Conservation (phyloP, 2,797 vertebrate genomes). For the Mareca strepera region DNA sequence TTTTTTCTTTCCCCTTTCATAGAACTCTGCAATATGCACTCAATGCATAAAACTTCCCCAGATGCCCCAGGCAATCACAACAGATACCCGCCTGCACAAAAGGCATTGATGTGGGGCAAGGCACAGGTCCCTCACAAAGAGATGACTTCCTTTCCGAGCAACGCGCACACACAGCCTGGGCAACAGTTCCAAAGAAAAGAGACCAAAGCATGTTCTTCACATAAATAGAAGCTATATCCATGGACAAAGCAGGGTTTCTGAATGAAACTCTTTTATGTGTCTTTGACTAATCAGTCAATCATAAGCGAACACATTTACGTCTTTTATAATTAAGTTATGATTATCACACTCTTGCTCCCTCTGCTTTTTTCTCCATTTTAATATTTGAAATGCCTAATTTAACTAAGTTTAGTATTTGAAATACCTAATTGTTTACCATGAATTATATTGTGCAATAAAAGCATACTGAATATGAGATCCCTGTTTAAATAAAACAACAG, state of each 20-base stretch:
- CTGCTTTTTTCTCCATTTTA: constrained; percentile 19
- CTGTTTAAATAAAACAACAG: constrained; percentile 23
- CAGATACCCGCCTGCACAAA: neutral
- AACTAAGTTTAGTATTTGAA: constrained; percentile 54
- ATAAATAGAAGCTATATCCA: neutral
- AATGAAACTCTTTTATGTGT: neutral
- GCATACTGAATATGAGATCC: neutral
- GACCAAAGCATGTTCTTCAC: neutral
- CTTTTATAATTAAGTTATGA: constrained; percentile 54
- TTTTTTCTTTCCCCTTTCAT: neutral
- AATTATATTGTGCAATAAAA: constrained; percentile 49
- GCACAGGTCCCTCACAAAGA: neutral
- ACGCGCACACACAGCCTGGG: neutral
- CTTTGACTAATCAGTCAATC: constrained; percentile 47
- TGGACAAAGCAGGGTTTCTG: neutral
- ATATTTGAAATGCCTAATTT: constrained; percentile 64
- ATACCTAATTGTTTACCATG: constrained; percentile 46
- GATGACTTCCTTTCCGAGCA: neutral
- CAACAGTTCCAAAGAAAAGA: neutral
- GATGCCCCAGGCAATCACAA: neutral
- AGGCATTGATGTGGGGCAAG: neutral
- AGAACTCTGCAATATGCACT: neutral
- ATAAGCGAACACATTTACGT: constrained; percentile 26
- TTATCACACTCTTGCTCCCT: constrained; percentile 6
- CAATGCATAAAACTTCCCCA: neutral